Conservation (phyloP, 2,113 vertebrate species). For the Cichladusa arquata region DNA sequence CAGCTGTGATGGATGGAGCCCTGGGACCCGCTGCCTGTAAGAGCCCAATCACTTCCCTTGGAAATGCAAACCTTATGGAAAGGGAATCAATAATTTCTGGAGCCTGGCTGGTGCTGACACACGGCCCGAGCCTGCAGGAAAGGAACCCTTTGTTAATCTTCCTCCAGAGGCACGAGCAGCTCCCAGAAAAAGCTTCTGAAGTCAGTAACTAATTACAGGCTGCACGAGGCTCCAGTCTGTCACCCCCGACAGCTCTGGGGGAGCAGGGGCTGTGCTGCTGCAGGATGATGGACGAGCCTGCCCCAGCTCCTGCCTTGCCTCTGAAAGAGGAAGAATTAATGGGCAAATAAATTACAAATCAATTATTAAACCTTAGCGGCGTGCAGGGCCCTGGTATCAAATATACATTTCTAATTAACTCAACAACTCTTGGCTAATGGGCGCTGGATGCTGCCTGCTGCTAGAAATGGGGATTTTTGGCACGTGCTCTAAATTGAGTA, state of each 20-base stretch:
- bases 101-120: slow-evolving; percentile 26
- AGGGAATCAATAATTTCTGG: slow-evolving; percentile 52
- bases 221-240: slow-evolving; percentile 44
- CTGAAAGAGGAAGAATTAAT: slow-evolving; percentile 55
- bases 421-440: neutral
- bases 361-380: slow-evolving; percentile 56
- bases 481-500: neutral
- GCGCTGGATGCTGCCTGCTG: neutral
- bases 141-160: slow-evolving; percentile 58
- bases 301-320: neutral
- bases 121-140: neutral
- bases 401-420: slow-evolving; percentile 66
- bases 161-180: slow-evolving; percentile 8
- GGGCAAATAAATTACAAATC: slow-evolving; percentile 69
- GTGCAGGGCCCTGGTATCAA: slow-evolving; percentile 16
- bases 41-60: slow-evolving; percentile 34
- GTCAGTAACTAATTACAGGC: slow-evolving; percentile 48
- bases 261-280: neutral
- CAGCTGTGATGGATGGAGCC: slow-evolving; percentile 32
- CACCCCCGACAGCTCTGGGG: slow-evolving; percentile 45
- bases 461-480: neutral
- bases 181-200: slow-evolving; percentile 33
- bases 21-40: neutral
- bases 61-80: slow-evolving; percentile 57
- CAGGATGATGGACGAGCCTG: slow-evolving; percentile 26